Percentiles rank a stretch among this genome's conserved stretches.
phyloP scores from a whole-genome alignment of 2,113 vertebrate genomes.

The Megaceryle maxima region DNA sequence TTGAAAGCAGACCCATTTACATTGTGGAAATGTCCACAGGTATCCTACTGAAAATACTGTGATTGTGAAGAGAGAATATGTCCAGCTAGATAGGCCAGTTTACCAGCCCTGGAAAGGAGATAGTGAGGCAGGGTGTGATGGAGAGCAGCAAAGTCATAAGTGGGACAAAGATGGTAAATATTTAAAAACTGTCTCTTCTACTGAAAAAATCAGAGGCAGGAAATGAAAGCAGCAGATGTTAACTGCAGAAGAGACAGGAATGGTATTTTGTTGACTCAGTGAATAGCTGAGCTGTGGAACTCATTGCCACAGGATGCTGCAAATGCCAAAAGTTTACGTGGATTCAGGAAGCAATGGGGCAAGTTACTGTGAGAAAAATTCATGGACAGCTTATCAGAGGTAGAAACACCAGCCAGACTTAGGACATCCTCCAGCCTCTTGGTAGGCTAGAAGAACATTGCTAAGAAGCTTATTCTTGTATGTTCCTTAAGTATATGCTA shows the following conservation, averaged over 20 bases:
- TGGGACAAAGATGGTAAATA: neutral
- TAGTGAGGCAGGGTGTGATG: neutral
- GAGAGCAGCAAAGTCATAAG: neutral
- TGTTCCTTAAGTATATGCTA: neutral
- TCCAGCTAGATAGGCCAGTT: neutral
- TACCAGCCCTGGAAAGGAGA: neutral
- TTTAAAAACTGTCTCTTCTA: neutral
- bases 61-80: neutral
- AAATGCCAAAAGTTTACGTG: neutral
- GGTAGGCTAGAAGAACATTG: neutral
- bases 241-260: neutral
- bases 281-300: neutral
- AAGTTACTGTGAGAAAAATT: neutral
- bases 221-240: constrained; percentile 31
- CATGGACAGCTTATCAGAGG: neutral
- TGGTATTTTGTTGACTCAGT: neutral
- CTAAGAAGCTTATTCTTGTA: neutral
- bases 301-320: neutral
- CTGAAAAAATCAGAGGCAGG: neutral
- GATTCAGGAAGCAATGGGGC: neutral
- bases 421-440: neutral
- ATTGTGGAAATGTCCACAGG: neutral
- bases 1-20: neutral
- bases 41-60: neutral
- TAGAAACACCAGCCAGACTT: neutral